Evolutionary conservation across 2,888 invertebrate species (phyloP), one percentile per base, ranked within the genome.

Genomic region (Epistrophella euchroma): DNA sequence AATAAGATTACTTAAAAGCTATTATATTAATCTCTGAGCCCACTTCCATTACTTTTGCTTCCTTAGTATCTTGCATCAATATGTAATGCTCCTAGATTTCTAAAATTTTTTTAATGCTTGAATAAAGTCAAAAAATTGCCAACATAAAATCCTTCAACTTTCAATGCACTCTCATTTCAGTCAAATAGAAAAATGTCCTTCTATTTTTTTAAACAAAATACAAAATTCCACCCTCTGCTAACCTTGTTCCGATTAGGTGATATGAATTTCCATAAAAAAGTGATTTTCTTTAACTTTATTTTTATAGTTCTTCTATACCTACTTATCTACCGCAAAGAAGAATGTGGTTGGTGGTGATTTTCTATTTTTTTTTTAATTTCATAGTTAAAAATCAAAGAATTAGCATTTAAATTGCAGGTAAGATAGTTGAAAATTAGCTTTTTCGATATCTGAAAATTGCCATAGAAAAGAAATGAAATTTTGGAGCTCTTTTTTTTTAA

Each of bases 201-300:
- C 50, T 50, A 13, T 15, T 22, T 9, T 9, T 9, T 9, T 9
- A 32, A 32, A 32, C 5, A 52, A 25, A 25, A 52, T 0, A 15
- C n/a, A 9, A 52, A 52, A 52, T 25, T 15, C n/a, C 7, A 15
- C 25, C 52, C 7, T 3, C 25, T 25, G 22, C 28, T 17, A n/a
- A 17, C 28, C n/a, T 55, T 15, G 28, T 55, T 55, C 28, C 55
- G 28, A 55, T 55, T 35, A 55, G n/a, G 32, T 11, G 28, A 55
- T 55, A 55, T 32, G 52, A 55, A 55, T 55, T 55, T 55, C n/a
- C 55, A 55, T 55, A 55, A 32, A 55, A 55, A 55, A 11, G 55
- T 55, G 11, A 55, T 55, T 55, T 32, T 28, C 32, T 32, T 32
- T n/a, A 32, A 55, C 32, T 55, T 55, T 55, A 55, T 55, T 32